These are phyloP conservation scores for Thymelicus acteon DNA, from an alignment of 2,888 invertebrate genomes.

Conservation along the genomic window DNA sequence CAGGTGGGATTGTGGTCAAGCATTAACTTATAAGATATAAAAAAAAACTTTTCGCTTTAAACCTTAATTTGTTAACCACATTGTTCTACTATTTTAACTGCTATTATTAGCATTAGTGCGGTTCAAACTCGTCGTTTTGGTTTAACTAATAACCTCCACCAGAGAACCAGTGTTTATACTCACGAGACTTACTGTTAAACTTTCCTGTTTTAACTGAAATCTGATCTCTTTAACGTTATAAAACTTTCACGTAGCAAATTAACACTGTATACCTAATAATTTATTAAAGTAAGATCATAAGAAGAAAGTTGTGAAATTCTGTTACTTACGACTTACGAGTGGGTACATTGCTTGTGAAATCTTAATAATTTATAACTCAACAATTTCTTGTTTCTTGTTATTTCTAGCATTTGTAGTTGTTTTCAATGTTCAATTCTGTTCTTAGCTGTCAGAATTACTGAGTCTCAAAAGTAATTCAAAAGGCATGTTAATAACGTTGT, in stretches of 20 bases:
- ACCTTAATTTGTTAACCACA: too few species aligned
- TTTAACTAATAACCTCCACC: neutral
- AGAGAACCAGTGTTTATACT: neutral
- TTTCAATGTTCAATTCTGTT: too few species aligned
- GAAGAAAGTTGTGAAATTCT: neutral
- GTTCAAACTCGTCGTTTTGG: constrained; percentile 13
- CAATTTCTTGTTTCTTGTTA: too few species aligned
- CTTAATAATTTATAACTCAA: too few species aligned
- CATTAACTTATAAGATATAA: too few species aligned
- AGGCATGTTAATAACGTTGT: too few species aligned
- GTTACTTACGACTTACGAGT: neutral
- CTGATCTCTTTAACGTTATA: neutral
- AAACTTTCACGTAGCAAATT: constrained; percentile 1
- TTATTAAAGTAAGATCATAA: neutral
- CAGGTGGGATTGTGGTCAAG: too few species aligned
- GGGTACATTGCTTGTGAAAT: too few species aligned
- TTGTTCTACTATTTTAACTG: neutral
- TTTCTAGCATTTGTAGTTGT: too few species aligned
- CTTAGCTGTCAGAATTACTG: too few species aligned
- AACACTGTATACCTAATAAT: neutral
- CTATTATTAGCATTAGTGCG: neutral
- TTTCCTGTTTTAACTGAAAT: constrained; percentile 1
- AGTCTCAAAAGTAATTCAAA: too few species aligned
- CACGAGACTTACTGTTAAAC: neutral
- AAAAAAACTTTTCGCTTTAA: too few species aligned